phyloP scores from a whole-genome alignment of 2,113 vertebrate genomes.

The Dasyurus viverrinus region DNA sequence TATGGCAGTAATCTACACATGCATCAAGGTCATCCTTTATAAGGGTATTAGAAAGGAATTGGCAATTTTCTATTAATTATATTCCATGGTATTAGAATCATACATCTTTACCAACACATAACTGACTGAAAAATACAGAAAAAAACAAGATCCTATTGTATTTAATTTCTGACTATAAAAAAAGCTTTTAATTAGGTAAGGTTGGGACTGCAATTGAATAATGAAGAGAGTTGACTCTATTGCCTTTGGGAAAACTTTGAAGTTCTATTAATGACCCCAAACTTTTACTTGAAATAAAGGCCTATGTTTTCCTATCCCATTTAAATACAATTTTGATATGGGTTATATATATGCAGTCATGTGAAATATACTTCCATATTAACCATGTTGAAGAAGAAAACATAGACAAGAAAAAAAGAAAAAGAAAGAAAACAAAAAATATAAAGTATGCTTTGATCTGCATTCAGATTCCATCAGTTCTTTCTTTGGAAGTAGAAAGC shows the following conservation, averaged over 20 bases:
- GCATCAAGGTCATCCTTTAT: neutral
- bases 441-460: no score
- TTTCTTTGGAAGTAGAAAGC: neutral
- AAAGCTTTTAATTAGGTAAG: neutral
- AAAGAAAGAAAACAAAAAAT: no score
- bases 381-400: no score
- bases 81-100: neutral
- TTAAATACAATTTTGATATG: no score
- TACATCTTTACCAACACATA: neutral
- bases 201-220: neutral
- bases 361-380: no score
- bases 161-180: neutral
- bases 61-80: neutral
- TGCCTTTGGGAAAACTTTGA: neutral
- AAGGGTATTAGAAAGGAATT: neutral
- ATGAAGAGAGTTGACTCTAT: neutral
- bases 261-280: neutral
- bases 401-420: no score
- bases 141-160: neutral
- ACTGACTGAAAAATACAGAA: neutral
- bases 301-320: no score
- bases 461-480: neutral
- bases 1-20: neutral
- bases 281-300: neutral
- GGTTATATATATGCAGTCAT: no score